Percentiles rank a stretch among this genome's conserved stretches.
phyloP scores from a whole-genome alignment of 2,888 invertebrate genomes.

The Nematopogon swammerdamellus region DNA sequence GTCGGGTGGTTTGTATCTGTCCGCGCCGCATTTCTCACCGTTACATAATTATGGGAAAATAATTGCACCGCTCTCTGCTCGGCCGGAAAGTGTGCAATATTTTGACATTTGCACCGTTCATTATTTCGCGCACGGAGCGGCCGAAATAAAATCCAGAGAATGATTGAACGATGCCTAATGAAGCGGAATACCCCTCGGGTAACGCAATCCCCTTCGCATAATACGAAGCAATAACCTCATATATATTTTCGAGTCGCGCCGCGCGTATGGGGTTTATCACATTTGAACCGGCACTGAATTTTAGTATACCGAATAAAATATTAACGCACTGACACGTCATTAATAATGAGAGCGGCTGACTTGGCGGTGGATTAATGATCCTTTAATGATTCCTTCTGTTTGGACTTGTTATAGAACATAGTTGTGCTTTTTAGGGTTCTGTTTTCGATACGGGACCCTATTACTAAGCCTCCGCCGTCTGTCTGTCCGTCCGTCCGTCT shows the following conservation, averaged over 20 bases:
- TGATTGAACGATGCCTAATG: conserved; percentile 43
- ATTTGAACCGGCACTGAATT: background rate
- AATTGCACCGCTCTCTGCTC: background rate
- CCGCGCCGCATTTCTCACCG: too few relatives aligned
- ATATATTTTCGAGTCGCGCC: conserved; percentile 14
- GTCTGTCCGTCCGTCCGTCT: too few relatives aligned
- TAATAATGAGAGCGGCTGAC: background rate
- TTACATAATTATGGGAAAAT: background rate
- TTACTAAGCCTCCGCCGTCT: too few relatives aligned
- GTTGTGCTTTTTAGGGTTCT: too few relatives aligned
- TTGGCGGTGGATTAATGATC: background rate
- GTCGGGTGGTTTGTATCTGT: too few relatives aligned
- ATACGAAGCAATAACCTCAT: conserved; percentile 1
- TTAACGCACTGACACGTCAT: background rate
- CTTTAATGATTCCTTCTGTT: background rate
- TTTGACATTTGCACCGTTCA: background rate
- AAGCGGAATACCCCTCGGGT: conserved; percentile 36
- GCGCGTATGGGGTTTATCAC: background rate
- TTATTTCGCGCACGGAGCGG: background rate
- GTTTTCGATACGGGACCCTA: too few relatives aligned
- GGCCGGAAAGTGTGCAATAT: background rate
- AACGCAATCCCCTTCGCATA: conserved; percentile 9
- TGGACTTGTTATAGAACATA: too few relatives aligned
- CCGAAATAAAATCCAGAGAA: conserved; percentile 14
- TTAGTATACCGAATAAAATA: background rate